Percentiles rank a stretch among this genome's conserved stretches.
Evolutionary conservation across 92 coral and sea anemone species (phyloP).

Genomic region (Bergia sp.): DNA sequence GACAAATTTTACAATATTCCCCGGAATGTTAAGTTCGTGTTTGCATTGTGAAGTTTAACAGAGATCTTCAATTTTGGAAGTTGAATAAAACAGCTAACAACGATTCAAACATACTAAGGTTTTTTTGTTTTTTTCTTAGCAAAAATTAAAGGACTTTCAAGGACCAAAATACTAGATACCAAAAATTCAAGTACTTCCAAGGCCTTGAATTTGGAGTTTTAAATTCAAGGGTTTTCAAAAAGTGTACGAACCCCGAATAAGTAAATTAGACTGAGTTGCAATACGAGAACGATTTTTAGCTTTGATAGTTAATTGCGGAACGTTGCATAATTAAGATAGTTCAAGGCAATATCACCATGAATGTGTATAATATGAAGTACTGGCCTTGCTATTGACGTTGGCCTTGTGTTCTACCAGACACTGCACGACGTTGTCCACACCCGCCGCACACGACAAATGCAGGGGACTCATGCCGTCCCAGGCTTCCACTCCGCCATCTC

Average conservation of each 20-base stretch:
- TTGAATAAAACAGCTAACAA: too few species aligned
- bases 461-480: constrained; percentile 98
- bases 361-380: background rate
- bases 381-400: constrained; percentile 91
- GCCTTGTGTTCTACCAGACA: constrained; percentile 90
- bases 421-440: constrained; percentile 90
- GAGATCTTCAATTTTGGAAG: too few species aligned
- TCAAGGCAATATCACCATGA: background rate
- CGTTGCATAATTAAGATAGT: background rate
- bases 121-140: too few species aligned
- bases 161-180: too few species aligned
- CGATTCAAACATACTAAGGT: background rate
- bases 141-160: background rate
- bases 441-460: constrained; percentile 89
- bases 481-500: constrained; percentile 98
- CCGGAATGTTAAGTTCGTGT: background rate
- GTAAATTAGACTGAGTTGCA: too few species aligned
- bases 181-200: background rate
- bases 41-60: background rate
- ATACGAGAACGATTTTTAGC: background rate
- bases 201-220: too few species aligned
- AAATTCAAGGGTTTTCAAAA: too few species aligned
- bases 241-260: too few species aligned
- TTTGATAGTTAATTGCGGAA: background rate
- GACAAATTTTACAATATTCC: background rate